Percentiles rank a stretch among this genome's conserved stretches.
Evolutionary conservation across 2,888 invertebrate species (phyloP).

Genomic region (Boloria selene): DNA sequence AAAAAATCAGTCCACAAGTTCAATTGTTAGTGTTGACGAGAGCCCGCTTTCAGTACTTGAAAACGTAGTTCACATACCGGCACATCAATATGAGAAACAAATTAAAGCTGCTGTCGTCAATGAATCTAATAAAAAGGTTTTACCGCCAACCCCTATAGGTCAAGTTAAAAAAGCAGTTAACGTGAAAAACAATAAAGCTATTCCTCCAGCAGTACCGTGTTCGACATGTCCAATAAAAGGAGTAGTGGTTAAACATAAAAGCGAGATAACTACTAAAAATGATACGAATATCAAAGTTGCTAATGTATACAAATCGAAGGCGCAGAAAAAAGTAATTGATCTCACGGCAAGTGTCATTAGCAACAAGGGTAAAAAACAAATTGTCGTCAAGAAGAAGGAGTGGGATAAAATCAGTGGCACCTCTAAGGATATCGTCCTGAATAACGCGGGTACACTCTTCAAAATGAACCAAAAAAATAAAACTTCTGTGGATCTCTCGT

Average conservation of each 20-base stretch:
- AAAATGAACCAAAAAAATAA: slow-evolving; percentile 4
- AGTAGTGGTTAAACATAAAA: neutral
- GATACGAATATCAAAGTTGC: neutral
- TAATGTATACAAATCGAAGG: neutral
- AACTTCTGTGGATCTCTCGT: slow-evolving; percentile 19
- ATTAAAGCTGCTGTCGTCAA: neutral
- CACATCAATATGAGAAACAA: slow-evolving; percentile 37
- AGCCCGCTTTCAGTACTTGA: slow-evolving; percentile 56
- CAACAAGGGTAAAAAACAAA: slow-evolving; percentile 3
- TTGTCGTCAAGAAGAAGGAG: slow-evolving; percentile 1
- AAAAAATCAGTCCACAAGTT: neutral
- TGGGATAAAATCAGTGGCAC: slow-evolving; percentile 43
- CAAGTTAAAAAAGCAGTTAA: neutral
- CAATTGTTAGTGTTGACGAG: neutral
- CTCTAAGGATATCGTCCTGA: slow-evolving; percentile 49
- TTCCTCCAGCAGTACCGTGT: too few species aligned
- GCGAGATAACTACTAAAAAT: neutral
- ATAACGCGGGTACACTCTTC: slow-evolving; percentile 21
- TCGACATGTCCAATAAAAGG: neutral
- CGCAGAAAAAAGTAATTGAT: slow-evolving; percentile 23
- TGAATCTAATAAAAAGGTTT: neutral
- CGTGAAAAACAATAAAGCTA: neutral
- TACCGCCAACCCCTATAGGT: neutral
- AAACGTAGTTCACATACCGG: slow-evolving; percentile 66
- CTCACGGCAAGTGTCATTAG: slow-evolving; percentile 16